Evolutionary conservation across 2,113 vertebrate genomes (phyloP), one percentile per base, ranked within the genome.

Genomic region (Ptilorrhoa leucosticta): DNA sequence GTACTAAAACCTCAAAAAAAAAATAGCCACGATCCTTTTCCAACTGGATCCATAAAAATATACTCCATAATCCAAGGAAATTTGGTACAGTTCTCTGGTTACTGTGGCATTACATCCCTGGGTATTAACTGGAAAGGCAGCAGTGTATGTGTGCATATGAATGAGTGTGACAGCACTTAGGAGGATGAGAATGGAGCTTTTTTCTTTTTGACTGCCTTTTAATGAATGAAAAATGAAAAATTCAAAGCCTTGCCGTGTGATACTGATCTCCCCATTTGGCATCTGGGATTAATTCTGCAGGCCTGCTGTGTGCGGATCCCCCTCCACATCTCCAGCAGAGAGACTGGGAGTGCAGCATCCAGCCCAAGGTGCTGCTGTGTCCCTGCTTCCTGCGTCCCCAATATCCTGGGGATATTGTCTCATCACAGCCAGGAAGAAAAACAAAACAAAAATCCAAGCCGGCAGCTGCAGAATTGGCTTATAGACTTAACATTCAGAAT

Each of bases 161-260:
- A 61, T 27, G 40, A 91, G 35, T 1, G 8, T 70, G 71, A 63
- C 71, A 81, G 71, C 56, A 50, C 66, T 80, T 37, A 26, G 17
- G 70, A 87, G 20, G 50, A 72, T 50, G 28, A 87, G 70, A 87
- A 79, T 2, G 6, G 37, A 91, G 47, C 35, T 83, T 44, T 66
- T 83, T 93, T 50, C 82, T 66, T 70, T 73, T 75, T 66, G 27
- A 31, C 54, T 73, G 44, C 47, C 28, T 83, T 83, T 81, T 83
- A 91, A 83, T 85, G 71, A 93, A 88, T 22, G 54, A 77, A 83
- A 97, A 91, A 80, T 13, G 21, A 83, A 94, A 93, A 94, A 90
- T 56, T 66, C 68, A 80, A 90, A 88, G 85, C 63, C 57, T 57
- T 85, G 58, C 66, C 4, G 2, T 3, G 13, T 37, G 87, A 51